phyloP scores from a whole-genome alignment of 2,888 invertebrate genomes.

The Heteromyza rotundicornis region DNA sequence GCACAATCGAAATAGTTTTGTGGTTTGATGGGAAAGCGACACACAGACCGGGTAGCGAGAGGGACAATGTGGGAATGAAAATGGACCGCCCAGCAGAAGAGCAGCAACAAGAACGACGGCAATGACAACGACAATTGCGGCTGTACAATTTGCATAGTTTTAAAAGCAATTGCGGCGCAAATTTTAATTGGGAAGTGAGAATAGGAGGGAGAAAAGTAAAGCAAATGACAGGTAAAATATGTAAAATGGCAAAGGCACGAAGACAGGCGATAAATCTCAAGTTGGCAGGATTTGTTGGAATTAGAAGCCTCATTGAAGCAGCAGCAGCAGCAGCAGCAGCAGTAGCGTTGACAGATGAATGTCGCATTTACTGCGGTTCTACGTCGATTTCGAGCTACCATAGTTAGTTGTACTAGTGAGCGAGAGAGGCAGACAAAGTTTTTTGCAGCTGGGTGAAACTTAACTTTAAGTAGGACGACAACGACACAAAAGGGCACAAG shows the following conservation, averaged over 20 bases:
- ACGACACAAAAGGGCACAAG: no score
- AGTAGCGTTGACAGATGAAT: not conserved
- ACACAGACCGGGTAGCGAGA: not conserved
- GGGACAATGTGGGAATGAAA: not conserved
- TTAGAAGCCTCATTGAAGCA: not conserved
- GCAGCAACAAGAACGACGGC: not conserved
- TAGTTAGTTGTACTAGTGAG: no score
- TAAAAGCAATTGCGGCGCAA: not conserved
- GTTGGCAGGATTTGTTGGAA: not conserved
- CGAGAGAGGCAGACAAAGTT: no score
- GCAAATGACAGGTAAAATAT: not conserved
- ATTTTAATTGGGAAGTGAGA: not conserved
- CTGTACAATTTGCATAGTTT: not conserved
- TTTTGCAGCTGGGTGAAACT: no score
- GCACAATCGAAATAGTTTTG: not conserved
- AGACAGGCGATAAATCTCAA: constrained; percentile 5
- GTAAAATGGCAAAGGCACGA: not conserved
- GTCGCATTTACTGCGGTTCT: no score
- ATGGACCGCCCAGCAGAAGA: not conserved
- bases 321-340: not conserved
- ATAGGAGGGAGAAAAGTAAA: no score
- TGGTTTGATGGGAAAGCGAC: not conserved
- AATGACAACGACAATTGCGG: not conserved
- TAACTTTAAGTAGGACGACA: no score
- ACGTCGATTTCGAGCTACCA: no score